phyloP scores from a whole-genome alignment of 2,888 invertebrate genomes.

The Eupelmus urozonus region DNA sequence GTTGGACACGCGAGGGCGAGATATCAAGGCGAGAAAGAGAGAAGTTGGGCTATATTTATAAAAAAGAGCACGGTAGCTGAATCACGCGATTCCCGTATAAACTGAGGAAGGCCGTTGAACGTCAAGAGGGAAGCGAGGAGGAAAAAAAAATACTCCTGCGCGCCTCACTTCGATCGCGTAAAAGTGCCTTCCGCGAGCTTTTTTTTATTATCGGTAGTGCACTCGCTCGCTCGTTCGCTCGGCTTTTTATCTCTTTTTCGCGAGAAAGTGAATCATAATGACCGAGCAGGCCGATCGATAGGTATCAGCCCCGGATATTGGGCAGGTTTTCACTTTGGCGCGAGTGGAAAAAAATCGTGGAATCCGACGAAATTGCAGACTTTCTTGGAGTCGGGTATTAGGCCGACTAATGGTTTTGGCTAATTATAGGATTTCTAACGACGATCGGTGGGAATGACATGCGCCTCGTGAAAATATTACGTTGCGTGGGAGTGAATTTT shows the following conservation, averaged over 20 bases:
- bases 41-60: background rate
- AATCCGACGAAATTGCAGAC: constrained; percentile 30
- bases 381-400: constrained; percentile 28
- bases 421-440: background rate
- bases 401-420: background rate
- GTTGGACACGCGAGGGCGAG: background rate
- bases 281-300: constrained; percentile 2
- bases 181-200: background rate
- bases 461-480: constrained; percentile 28
- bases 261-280: constrained; percentile 42
- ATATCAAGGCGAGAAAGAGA: background rate
- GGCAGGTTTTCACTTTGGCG: background rate
- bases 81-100: background rate
- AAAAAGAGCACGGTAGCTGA: background rate
- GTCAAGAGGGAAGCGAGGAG: background rate
- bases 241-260: constrained; percentile 9
- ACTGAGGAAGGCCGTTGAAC: background rate
- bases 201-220: background rate
- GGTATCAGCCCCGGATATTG: constrained; percentile 16
- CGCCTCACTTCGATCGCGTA: too few species aligned
- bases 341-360: background rate
- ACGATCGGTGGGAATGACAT: background rate
- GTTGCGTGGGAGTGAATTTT: constrained; percentile 9
- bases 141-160: too few species aligned
- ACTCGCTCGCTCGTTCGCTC: background rate